Evolutionary conservation across 2,113 vertebrate genomes (phyloP).

Genomic region (Scomber japonicus): DNA sequence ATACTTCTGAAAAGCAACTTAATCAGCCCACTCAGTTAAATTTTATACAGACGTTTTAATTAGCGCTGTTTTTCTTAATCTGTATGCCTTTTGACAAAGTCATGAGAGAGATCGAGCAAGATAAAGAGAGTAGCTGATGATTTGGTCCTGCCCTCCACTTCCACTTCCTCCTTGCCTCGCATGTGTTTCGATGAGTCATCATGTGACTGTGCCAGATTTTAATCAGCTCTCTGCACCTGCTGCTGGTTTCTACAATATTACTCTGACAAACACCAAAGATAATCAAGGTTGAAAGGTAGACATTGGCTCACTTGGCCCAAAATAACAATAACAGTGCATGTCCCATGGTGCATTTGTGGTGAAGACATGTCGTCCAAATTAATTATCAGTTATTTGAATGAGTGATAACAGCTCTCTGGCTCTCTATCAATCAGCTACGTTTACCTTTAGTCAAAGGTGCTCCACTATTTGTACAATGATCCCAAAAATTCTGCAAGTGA

Average conservation of each 20-base stretch:
- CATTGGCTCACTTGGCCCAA: slow-evolving; percentile 20
- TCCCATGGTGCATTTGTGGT: slow-evolving; percentile 25
- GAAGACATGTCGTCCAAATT: slow-evolving; percentile 39
- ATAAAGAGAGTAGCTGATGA: slow-evolving; percentile 45
- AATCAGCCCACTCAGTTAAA: slow-evolving; percentile 71
- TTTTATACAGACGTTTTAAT: slow-evolving; percentile 77
- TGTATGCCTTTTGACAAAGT: slow-evolving; percentile 70
- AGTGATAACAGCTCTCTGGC: slow-evolving; percentile 26
- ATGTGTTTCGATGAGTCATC: slow-evolving; percentile 65
- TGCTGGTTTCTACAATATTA: slow-evolving; percentile 52
- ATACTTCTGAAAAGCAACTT: slow-evolving; percentile 64
- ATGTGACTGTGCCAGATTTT: slow-evolving; percentile 72
- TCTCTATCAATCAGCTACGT: slow-evolving; percentile 4
- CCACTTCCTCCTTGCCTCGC: slow-evolving; percentile 53
- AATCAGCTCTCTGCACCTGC: slow-evolving; percentile 74
- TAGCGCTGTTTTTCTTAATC: slow-evolving; percentile 68
- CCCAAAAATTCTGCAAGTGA: background rate
- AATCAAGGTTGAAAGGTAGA: slow-evolving; percentile 69
- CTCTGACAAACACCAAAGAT: slow-evolving; percentile 70
- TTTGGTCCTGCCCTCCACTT: slow-evolving; percentile 55
- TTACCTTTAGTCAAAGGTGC: background rate
- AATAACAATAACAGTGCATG: slow-evolving; percentile 39
- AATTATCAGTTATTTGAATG: slow-evolving; percentile 48
- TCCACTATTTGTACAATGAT: background rate
- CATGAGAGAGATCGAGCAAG: slow-evolving; percentile 55